Evolutionary conservation across 2,113 vertebrate genomes (phyloP), one percentile per base, ranked within the genome.

Genomic region (Neodontobutis hainanensis): DNA sequence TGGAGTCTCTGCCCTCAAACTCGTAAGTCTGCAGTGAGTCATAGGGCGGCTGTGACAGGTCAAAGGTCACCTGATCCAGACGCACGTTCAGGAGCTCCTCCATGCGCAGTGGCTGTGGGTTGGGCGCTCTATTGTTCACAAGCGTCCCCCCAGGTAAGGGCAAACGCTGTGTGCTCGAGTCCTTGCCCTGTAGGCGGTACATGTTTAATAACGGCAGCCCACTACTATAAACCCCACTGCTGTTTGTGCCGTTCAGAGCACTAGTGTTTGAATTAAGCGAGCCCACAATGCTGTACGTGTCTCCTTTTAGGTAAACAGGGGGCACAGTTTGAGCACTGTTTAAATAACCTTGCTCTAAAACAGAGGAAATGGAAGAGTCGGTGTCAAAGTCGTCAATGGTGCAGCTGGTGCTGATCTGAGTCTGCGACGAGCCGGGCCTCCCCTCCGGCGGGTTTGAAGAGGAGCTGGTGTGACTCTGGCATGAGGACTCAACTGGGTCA

Each of bases 1-100:
- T 85, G 0, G 94, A 95, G 44, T 93, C 93, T 0, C 88, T 88
- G 16, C 95, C 95, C 85, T 96, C 95, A 0, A 95, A 93, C 75
- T 95, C 94, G 0, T 95, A 96, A 49, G 95, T 94, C 90, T 95
- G 95, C 83, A 96, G 92, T 34, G 93, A 97, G 86, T 97, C 95
- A 19, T 95, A 96, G 1, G 95, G 95, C 0, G 95, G 95, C 82
- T 95, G 94, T 2, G 93, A 82, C 50, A 93, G 93, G 90, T 97
- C 95, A 51, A 91, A 92, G 58, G 94, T 95, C 7, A 94, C 94
- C 85, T 91, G 92, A 1, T 89, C 90, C 38, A 97, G 89, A 8
- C 94, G 92, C 80, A 94, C 88, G 1, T 90, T 92, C 56, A 96
- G 88, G n/a, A 96, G 91, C 73, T 95, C 93, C 0, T 93, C 94